Conservation (phyloP, 2,888 invertebrate genomes). For the Pammene aurita region DNA sequence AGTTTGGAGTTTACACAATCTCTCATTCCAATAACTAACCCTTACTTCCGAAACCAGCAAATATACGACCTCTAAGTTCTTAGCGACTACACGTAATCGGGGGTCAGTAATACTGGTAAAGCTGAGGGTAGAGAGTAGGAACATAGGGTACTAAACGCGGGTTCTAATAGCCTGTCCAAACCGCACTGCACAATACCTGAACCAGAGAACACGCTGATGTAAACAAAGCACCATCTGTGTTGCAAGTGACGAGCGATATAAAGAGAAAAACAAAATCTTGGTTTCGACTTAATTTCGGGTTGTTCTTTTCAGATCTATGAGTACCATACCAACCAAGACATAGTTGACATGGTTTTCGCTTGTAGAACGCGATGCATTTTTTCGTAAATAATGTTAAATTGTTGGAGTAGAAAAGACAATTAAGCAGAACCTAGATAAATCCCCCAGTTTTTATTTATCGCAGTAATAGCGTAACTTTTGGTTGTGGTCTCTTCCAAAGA, state of each 20-base stretch:
- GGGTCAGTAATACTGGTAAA: neutral
- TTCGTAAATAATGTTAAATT: too few species aligned
- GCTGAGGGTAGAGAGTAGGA: neutral
- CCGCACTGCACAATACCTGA: slow-evolving; percentile 16
- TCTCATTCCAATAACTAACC: neutral
- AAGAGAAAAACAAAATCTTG: too few species aligned
- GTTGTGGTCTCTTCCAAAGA: too few species aligned
- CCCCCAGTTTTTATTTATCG: too few species aligned
- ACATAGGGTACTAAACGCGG: slow-evolving; percentile 24
- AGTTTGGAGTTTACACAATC: slow-evolving; percentile 4
- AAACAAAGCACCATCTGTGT: slow-evolving; percentile 22
- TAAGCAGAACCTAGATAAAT: too few species aligned
- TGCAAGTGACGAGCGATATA: slow-evolving; percentile 2
- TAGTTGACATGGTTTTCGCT: too few species aligned
- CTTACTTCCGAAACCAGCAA: neutral
- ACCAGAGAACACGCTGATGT: slow-evolving; percentile 22
- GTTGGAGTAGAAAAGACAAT: too few species aligned
- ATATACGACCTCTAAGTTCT: neutral
- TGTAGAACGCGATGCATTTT: too few species aligned
- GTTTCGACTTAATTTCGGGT: too few species aligned
- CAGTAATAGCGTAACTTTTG: too few species aligned
- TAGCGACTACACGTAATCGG: neutral
- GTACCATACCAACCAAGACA: too few species aligned
- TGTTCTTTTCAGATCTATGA: too few species aligned
- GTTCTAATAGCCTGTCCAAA: slow-evolving; percentile 20